Evolutionary conservation across 1,140 invertebrate genomes (phyloP), one percentile per base, ranked within the genome.

Genomic region (Ladona fulva): DNA sequence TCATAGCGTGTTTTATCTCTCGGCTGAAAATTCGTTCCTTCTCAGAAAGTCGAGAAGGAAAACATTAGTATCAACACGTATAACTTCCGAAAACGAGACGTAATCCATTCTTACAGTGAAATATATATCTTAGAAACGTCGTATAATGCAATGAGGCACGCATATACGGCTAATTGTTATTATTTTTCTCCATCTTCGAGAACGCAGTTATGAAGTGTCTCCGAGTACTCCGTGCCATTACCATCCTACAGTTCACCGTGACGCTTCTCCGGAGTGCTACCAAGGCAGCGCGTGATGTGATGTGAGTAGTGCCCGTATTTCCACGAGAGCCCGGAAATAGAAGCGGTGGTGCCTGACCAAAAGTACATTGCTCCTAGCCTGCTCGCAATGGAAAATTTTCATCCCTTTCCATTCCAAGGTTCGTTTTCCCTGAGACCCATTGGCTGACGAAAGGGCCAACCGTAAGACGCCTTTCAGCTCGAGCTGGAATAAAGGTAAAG

Each of bases 351-450:
- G 52, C 52, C 52, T 66, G 52, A 66, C 52, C 52, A 66, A 66
- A 66, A 66, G 52, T 66, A 66, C 52, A 66, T 66, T 66, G 52
- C 52, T 66, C 52, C 52, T 66, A 66, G 52, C n/a, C 52, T 19
- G 16, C n/a, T 66, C 52, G 52, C 52, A 66, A 66, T 66, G 52
- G 52, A 66, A 66, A 66, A 66, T 66, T 66, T 66, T 66, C 52
- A 66, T 22, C 52, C 52, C 52, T 22, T 22, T 22, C 52, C 52
- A 16, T 66, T 37, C 29, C 29, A 37, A 37, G 29, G 29, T 66
- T 22, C 52, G 52, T 66, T 22, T 22, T 66, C 52, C n/a, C 52
- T 19, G 16, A 22, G 52, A 22, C 52, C 52, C 52, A 66, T 66
- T 66, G 52, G 52, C 52, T 66, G 52, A 16, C n/a, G 14, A 16